A percentile compares a stretch with the other conserved stretches of the same genome.
Conservation (phyloP, 2,113 vertebrate genomes). For the Sclerurus mexicanus region DNA sequence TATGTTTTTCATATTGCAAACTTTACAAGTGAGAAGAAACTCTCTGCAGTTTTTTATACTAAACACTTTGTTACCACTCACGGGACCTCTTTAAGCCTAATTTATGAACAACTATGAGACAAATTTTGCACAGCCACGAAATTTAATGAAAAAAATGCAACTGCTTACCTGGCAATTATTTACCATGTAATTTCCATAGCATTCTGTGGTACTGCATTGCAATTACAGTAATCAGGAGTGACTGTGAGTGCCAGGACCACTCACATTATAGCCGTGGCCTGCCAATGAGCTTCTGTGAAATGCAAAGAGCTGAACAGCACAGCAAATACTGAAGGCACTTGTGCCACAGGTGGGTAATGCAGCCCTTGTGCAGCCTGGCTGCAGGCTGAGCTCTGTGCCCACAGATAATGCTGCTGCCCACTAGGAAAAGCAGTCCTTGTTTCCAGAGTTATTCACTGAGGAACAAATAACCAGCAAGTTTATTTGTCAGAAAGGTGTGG, state of each 20-base stretch:
- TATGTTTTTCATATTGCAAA: background rate
- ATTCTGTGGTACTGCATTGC: background rate
- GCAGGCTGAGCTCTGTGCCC: background rate
- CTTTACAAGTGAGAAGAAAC: background rate
- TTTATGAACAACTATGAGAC: background rate
- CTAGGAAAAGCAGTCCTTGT: background rate
- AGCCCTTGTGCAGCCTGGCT: background rate
- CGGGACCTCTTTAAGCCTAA: background rate
- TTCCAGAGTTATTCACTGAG: background rate
- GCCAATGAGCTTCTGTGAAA: slow-evolving; percentile 47
- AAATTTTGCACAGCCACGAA: background rate
- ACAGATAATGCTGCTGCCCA: background rate
- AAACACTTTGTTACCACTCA: background rate
- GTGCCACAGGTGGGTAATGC: background rate
- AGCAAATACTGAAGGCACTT: slow-evolving; percentile 16
- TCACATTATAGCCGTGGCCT: slow-evolving; percentile 32
- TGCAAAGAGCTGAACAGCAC: slow-evolving; percentile 28
- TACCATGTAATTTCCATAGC: slow-evolving; percentile 36
- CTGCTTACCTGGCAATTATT: slow-evolving; percentile 38
- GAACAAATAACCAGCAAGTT: background rate
- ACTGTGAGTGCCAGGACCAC: slow-evolving; percentile 12
- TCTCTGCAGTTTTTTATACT: background rate
- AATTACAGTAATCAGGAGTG: slow-evolving; percentile 58
- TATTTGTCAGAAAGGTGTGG: background rate
- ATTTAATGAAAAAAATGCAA: slow-evolving; percentile 8